Percentiles rank a stretch among this genome's conserved stretches.
These are phyloP conservation scores for Porites australiensis DNA, from an alignment of 64 coral and sea anemone genomes.

Conservation along the genomic window DNA sequence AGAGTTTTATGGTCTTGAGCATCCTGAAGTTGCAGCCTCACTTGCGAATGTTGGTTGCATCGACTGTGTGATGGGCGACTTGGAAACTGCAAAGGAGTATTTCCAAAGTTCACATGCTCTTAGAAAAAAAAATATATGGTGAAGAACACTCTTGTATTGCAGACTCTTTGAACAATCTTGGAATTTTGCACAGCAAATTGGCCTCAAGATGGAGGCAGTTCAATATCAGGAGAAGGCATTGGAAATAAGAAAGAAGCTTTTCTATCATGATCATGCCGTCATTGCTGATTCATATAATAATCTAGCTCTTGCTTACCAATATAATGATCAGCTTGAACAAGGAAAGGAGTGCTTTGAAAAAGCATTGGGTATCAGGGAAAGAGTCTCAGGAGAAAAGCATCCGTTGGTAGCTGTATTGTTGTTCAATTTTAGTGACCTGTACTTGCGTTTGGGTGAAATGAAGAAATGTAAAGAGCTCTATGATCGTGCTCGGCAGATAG, in stretches of 20 bases:
- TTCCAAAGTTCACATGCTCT: background rate
- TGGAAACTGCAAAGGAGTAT: background rate
- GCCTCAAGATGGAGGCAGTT: background rate
- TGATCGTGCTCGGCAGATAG: too few relatives aligned
- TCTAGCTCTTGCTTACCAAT: background rate
- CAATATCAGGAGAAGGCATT: background rate
- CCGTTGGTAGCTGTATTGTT: background rate
- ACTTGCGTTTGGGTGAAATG: background rate
- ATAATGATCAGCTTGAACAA: background rate
- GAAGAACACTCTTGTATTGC: background rate
- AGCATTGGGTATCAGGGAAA: background rate
- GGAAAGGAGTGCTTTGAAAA: background rate
- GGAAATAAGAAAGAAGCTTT: conserved; percentile 18
- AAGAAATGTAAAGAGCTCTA: background rate
- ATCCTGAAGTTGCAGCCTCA: background rate
- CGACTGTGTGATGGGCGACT: background rate
- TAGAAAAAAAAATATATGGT: background rate
- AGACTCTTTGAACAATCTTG: conserved; percentile 1
- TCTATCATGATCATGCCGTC: background rate
- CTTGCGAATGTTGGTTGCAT: background rate
- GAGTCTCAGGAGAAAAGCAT: background rate
- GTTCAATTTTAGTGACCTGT: background rate
- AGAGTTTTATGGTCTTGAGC: background rate
- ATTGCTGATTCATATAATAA: conserved; percentile 19
- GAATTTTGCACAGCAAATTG: background rate